A percentile compares a stretch with the other conserved stretches of the same genome.
Conservation (phyloP, 2,113 vertebrate genomes). For the Theristicus caerulescens region DNA sequence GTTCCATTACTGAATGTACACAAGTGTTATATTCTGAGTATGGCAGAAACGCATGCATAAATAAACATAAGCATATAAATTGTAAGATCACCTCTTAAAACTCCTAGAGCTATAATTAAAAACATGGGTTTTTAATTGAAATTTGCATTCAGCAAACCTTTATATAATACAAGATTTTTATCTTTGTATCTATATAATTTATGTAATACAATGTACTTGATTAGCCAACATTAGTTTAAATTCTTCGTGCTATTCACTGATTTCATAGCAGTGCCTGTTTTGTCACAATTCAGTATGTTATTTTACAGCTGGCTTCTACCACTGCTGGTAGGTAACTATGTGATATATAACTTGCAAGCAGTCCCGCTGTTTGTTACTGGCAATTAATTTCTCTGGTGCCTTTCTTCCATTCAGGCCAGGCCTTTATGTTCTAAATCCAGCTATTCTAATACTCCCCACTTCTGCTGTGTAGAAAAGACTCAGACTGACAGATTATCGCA, state of each 20-base stretch:
- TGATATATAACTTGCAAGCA: conserved; percentile 95
- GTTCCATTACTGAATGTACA: not conserved
- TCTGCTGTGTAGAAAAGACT: conserved; percentile 87
- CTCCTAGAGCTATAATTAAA: not conserved
- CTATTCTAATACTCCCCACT: conserved; percentile 93
- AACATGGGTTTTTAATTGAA: not conserved
- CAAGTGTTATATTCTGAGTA: not conserved
- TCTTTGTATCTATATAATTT: not conserved
- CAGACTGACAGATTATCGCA: conserved; percentile 98
- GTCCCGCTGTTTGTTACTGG: conserved; percentile 99
- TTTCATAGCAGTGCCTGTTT: conserved; percentile 56
- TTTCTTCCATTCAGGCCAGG: conserved; percentile 94
- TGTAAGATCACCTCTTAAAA: not conserved
- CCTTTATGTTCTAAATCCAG: conserved; percentile 99
- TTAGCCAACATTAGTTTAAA: conserved; percentile 39
- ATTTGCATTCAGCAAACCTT: not conserved
- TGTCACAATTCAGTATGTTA: conserved; percentile 59
- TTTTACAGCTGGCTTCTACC: conserved; percentile 74
- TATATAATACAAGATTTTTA: not conserved
- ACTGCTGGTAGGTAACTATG: conserved; percentile 90
- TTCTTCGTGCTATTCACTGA: not conserved
- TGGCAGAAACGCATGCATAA: not conserved
- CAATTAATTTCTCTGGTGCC: conserved; percentile 99
- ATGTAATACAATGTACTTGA: not conserved
- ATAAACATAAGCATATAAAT: not conserved